phyloP scores from a whole-genome alignment of 2,113 vertebrate genomes.

The Entomyzon cyanotis region DNA sequence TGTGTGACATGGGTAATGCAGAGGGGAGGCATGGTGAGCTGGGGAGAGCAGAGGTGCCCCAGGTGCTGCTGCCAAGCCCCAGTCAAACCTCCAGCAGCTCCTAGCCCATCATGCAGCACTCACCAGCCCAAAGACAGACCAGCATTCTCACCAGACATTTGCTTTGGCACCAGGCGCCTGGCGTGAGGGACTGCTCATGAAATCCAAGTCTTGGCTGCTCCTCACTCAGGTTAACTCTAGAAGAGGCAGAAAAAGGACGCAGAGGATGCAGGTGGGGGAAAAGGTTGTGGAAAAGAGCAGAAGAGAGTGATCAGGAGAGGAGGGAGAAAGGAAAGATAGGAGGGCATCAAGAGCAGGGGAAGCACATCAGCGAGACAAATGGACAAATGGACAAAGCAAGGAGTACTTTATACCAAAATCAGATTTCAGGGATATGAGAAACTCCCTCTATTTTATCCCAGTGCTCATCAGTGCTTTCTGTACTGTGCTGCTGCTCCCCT shows the following conservation, averaged over 20 bases:
- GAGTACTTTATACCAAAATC: neutral
- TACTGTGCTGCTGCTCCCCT: neutral
- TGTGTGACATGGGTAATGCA: accelerated
- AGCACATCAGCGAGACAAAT: neutral
- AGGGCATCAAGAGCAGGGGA: neutral
- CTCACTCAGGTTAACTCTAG: neutral
- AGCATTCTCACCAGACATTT: conserved; percentile 76
- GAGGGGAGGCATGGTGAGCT: neutral
- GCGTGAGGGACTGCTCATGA: conserved; percentile 17
- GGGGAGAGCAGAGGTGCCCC: neutral
- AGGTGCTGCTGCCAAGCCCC: neutral
- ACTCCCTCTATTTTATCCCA: neutral
- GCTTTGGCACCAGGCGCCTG: conserved; percentile 74
- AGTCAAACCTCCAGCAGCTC: neutral
- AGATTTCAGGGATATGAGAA: neutral
- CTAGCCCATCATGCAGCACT: neutral
- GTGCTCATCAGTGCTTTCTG: neutral
- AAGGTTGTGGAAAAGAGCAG: neutral
- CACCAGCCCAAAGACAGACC: neutral
- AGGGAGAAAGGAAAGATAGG: neutral
- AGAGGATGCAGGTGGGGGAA: neutral
- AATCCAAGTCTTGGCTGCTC: conserved; percentile 42
- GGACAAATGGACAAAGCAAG: neutral
- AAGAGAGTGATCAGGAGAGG: neutral
- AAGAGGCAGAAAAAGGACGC: neutral